phyloP scores from a whole-genome alignment of 2,888 invertebrate species.

The Amiota minor region DNA sequence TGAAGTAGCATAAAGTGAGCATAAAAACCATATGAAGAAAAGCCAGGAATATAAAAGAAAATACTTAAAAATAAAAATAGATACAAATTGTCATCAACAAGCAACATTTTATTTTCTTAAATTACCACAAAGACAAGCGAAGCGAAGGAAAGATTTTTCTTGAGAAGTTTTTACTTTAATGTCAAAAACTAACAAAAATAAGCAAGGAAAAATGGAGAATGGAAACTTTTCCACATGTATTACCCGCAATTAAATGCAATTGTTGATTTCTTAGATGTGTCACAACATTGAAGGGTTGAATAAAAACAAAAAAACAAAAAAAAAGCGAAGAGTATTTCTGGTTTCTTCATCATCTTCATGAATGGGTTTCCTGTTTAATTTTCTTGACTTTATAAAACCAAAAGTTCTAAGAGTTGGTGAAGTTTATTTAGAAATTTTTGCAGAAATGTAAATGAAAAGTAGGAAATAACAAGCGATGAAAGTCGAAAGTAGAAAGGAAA shows the following conservation, averaged over 20 bases:
- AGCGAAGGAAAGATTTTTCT: slow-evolving; percentile 13
- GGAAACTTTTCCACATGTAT: slow-evolving; percentile 62
- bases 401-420: too few species aligned
- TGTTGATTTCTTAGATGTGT: slow-evolving; percentile 42
- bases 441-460: too few species aligned
- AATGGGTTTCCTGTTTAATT: too few species aligned
- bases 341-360: too few species aligned
- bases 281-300: not conserved
- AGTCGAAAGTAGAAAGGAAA: not conserved
- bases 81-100: slow-evolving; percentile 12
- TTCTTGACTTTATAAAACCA: too few species aligned
- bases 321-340: not conserved
- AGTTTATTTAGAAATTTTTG: too few species aligned
- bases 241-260: slow-evolving; percentile 67
- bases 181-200: slow-evolving; percentile 8
- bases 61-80: not conserved
- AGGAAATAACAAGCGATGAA: not conserved
- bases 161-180: slow-evolving; percentile 18
- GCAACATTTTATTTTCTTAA: not conserved
- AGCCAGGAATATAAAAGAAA: not conserved
- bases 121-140: not conserved
- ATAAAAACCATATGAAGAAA: not conserved
- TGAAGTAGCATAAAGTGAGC: not conserved
- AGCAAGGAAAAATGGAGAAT: slow-evolving; percentile 29
- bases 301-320: not conserved